A percentile compares a stretch with the other conserved stretches of the same genome.
These are phyloP conservation scores for Caradrina clavipalpis DNA, from an alignment of 2,888 invertebrate genomes.

Conservation along the genomic window DNA sequence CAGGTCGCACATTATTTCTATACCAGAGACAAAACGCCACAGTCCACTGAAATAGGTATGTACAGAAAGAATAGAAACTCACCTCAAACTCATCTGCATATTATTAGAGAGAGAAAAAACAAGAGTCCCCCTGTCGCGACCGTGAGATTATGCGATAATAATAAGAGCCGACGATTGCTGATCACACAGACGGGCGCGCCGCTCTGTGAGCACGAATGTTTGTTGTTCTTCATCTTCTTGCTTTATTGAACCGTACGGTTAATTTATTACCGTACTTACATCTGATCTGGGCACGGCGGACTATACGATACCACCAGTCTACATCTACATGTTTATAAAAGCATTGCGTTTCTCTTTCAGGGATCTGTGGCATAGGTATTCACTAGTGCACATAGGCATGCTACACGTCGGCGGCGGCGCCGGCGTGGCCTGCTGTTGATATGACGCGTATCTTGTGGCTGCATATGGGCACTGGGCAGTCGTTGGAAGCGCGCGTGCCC, in stretches of 20 bases:
- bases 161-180: slow-evolving; percentile 31
- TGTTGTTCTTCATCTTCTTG: slow-evolving; percentile 10
- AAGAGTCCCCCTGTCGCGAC: slow-evolving; percentile 8
- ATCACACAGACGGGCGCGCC: slow-evolving; percentile 22
- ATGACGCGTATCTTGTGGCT: too few species aligned
- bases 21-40: not conserved
- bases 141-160: slow-evolving; percentile 31
- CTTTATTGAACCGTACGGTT: slow-evolving; percentile 21
- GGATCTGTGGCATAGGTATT: too few species aligned
- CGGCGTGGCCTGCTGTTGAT: too few species aligned
- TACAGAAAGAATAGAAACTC: slow-evolving; percentile 10
- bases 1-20: slow-evolving; percentile 17
- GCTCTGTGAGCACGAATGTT: slow-evolving; percentile 9
- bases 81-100: slow-evolving; percentile 29
- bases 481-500: too few species aligned
- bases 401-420: too few species aligned
- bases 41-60: slow-evolving; percentile 8
- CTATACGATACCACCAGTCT: too few species aligned
- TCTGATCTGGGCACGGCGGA: slow-evolving; percentile 12
- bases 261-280: slow-evolving; percentile 26
- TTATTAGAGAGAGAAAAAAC: slow-evolving; percentile 22
- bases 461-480: too few species aligned
- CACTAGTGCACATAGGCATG: too few species aligned
- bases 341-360: too few species aligned
- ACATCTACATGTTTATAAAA: too few species aligned